Conservation (phyloP, 1,140 invertebrate species). For the Ganaspis sp. region DNA sequence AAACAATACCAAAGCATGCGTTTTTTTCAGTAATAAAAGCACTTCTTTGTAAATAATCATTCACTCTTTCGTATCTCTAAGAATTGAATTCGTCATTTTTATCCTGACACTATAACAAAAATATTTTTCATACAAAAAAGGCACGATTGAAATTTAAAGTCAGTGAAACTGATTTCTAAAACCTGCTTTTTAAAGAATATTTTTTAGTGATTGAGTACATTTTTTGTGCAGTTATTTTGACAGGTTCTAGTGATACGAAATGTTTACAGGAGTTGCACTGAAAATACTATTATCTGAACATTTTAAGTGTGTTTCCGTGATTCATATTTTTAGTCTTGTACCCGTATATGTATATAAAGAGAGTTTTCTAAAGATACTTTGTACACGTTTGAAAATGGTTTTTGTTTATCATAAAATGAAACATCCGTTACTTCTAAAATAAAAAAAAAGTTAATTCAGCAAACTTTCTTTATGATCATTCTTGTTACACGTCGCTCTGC, state of each 20-base stretch:
- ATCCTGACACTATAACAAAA: too few species aligned
- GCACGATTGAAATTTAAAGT: too few species aligned
- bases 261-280: constrained; percentile 28
- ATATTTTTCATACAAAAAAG: background rate
- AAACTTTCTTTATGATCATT: constrained; percentile 10
- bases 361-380: constrained; percentile 4
- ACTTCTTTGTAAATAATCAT: constrained; percentile 62
- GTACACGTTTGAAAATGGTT: background rate
- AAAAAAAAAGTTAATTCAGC: background rate
- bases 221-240: background rate
- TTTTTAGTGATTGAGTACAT: background rate
- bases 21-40: constrained; percentile 58
- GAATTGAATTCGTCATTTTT: constrained; percentile 32
- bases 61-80: constrained; percentile 44
- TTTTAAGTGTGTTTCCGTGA: constrained; percentile 31
- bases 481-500: constrained; percentile 11
- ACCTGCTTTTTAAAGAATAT: background rate
- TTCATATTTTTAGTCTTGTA: constrained; percentile 10
- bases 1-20: constrained; percentile 67
- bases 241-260: constrained; percentile 40
- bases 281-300: constrained; percentile 53
- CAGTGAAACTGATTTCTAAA: background rate
- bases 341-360: background rate
- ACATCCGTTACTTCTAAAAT: background rate
- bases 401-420: background rate